Conservation (phyloP, 1,140 invertebrate genomes). For the Zaprionus capensis region DNA sequence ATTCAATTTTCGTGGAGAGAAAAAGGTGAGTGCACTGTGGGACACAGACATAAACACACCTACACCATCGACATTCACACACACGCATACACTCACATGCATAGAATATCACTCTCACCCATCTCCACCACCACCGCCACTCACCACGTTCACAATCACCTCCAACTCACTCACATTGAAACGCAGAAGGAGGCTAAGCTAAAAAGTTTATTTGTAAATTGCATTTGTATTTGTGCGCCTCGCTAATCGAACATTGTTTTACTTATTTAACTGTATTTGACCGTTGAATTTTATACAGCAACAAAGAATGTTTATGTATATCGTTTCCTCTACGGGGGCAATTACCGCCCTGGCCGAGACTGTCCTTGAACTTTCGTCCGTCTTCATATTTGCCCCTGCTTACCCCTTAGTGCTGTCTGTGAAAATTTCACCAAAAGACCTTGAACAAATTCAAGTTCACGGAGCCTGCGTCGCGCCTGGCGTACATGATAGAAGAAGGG, state of each 20-base stretch:
- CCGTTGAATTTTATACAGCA: conserved; percentile 27
- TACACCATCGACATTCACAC: background rate
- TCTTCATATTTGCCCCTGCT: conserved; percentile 12
- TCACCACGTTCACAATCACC: background rate
- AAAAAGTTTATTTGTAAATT: conserved; percentile 43
- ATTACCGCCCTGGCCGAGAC: conserved; percentile 18
- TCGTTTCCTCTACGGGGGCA: conserved; percentile 19
- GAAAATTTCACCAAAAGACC: conserved; percentile 58
- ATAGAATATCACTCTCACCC: conserved; percentile 39
- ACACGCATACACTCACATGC: conserved; percentile 17
- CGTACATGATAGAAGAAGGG: conserved; percentile 13
- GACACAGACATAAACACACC: conserved; percentile 16
- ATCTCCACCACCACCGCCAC: background rate
- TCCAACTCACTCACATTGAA: conserved; percentile 36
- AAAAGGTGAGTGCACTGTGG: conserved; percentile 75
- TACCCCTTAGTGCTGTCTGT: background rate
- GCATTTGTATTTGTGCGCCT: conserved; percentile 30
- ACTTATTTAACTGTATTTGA: conserved; percentile 37
- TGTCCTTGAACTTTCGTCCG: conserved; percentile 46
- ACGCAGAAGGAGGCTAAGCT: background rate
- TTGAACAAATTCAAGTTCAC: conserved; percentile 78
- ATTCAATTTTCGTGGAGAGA: conserved; percentile 43
- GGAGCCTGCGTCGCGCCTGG: conserved; percentile 51
- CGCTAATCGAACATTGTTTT: conserved; percentile 48
- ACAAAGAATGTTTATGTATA: conserved; percentile 78